phyloP scores from a whole-genome alignment of 2,797 vertebrate genomes.

The Schizopygopsis malacanthus region DNA sequence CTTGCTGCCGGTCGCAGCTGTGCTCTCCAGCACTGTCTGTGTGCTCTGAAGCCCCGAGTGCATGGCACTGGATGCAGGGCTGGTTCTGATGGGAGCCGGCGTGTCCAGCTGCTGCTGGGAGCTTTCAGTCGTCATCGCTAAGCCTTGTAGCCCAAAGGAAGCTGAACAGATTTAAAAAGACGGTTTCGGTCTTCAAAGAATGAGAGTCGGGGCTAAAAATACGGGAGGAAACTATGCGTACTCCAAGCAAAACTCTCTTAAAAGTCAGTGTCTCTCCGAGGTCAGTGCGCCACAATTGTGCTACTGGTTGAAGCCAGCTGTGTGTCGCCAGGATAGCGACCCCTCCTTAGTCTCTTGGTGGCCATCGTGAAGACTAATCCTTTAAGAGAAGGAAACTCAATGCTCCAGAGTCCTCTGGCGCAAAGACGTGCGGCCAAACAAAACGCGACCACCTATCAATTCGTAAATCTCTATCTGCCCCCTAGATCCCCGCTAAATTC shows the following conservation, averaged over 20 bases:
- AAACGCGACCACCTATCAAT: constrained; percentile 79
- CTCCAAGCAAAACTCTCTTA: constrained; percentile 7
- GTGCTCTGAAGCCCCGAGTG: constrained; percentile 80
- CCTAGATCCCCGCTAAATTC: constrained; percentile 67
- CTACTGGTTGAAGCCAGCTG: constrained; percentile 61
- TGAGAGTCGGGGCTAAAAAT: neutral
- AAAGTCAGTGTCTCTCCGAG: constrained; percentile 11
- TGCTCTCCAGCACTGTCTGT: constrained; percentile 78
- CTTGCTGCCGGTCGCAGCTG: constrained; percentile 73
- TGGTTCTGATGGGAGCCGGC: constrained; percentile 77
- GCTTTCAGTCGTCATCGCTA: constrained; percentile 84
- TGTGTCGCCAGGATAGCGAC: constrained; percentile 62
- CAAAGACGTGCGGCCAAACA: constrained; percentile 72
- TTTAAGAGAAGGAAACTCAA: constrained; percentile 69
- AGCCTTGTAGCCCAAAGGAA: neutral
- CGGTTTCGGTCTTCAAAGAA: neutral
- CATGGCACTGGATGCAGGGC: constrained; percentile 77
- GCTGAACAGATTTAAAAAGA: neutral
- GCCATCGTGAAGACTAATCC: constrained; percentile 76
- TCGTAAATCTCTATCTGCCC: constrained; percentile 71
- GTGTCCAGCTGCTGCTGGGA: constrained; percentile 81
- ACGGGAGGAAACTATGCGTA: neutral
- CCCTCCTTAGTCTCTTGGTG: constrained; percentile 69
- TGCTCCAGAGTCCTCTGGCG: constrained; percentile 64
- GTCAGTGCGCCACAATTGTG: constrained; percentile 48